A percentile compares a stretch with the other conserved stretches of the same genome.
Conservation (phyloP, 1,140 invertebrate species). For the Zaprionus capensis region DNA sequence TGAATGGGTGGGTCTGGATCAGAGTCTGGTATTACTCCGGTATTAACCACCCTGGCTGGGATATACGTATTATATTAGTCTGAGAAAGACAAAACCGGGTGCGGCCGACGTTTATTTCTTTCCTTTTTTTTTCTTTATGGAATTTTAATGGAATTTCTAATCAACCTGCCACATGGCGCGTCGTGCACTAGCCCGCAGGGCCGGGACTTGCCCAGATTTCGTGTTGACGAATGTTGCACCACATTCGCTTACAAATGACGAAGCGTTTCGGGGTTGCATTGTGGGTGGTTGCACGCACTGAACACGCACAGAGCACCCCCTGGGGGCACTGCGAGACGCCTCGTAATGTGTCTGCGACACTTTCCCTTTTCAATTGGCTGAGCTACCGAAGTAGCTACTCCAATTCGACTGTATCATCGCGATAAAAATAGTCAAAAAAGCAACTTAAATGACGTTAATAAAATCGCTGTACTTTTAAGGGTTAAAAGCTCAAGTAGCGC, state of each 20-base stretch:
- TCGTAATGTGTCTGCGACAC: constrained; percentile 54
- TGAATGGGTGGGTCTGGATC: background rate
- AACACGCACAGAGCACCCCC: background rate
- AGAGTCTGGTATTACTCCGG: background rate
- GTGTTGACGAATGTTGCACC: constrained; percentile 68
- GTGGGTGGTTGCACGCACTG: constrained; percentile 20
- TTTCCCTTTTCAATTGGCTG: constrained; percentile 67
- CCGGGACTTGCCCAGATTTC: constrained; percentile 65
- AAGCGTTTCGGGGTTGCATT: constrained; percentile 54
- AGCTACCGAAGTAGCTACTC: constrained; percentile 37
- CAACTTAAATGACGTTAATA: constrained; percentile 56
- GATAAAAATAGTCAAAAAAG: constrained; percentile 51
- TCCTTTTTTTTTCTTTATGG: constrained; percentile 39
- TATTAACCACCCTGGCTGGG: constrained; percentile 2
- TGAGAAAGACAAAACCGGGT: constrained; percentile 37
- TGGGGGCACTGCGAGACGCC: constrained; percentile 1
- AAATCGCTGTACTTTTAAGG: constrained; percentile 55
- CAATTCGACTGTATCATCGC: constrained; percentile 46
- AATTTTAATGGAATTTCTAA: constrained; percentile 82
- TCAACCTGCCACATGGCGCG: constrained; percentile 69
- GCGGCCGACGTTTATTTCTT: constrained; percentile 60
- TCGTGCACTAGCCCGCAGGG: constrained; percentile 26
- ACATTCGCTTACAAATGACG: constrained; percentile 36
- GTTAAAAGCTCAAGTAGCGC: constrained; percentile 58
- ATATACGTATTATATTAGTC: constrained; percentile 6